phyloP scores from a whole-genome alignment of 1,140 invertebrate genomes.

The Colletes latitarsis region DNA sequence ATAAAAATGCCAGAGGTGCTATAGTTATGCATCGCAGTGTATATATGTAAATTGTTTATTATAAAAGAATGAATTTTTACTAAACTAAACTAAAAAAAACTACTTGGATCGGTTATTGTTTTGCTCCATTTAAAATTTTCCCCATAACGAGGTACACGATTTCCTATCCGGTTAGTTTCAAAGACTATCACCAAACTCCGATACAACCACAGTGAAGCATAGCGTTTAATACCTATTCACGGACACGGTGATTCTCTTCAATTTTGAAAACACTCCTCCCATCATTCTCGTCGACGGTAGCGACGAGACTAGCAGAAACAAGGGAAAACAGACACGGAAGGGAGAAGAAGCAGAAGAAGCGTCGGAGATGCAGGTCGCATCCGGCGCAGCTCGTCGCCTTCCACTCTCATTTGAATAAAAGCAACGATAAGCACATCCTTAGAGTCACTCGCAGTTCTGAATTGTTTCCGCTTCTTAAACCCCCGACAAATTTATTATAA shows the following conservation, averaged over 20 bases:
- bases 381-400: constrained; percentile 74
- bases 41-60: too few species aligned
- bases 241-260: neutral
- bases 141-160: too few species aligned
- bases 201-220: too few species aligned
- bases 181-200: neutral
- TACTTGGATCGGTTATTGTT: too few species aligned
- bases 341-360: constrained; percentile 29
- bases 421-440: constrained; percentile 81
- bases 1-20: too few species aligned
- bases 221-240: neutral
- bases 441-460: constrained; percentile 80
- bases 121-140: neutral
- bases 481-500: constrained; percentile 81
- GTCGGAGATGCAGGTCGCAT: constrained; percentile 71
- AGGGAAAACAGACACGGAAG: constrained; percentile 1
- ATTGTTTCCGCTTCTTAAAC: constrained; percentile 81
- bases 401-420: constrained; percentile 80
- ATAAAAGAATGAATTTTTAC: too few species aligned
- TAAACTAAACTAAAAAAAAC: too few species aligned
- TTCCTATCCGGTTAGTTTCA: neutral
- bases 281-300: constrained; percentile 12
- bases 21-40: too few species aligned
- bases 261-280: neutral
- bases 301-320: constrained; percentile 13